Conservation (phyloP, 2,113 vertebrate genomes). For the Oxyura jamaicensis region DNA sequence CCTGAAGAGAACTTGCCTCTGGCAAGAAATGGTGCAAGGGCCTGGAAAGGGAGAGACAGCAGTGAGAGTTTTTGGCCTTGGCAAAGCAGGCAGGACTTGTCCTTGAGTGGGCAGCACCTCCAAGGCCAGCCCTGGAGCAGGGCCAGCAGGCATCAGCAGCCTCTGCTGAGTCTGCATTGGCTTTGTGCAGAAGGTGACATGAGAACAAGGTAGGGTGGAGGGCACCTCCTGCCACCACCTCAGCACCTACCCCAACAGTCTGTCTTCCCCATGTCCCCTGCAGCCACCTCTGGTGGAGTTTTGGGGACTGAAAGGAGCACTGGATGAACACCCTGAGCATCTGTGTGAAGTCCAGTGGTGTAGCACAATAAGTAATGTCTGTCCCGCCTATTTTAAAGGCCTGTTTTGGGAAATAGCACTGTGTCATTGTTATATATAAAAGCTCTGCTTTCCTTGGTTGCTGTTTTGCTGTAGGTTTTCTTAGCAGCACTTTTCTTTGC, state of each 20-base stretch:
- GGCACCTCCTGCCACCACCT: background rate
- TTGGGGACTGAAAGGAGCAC: background rate
- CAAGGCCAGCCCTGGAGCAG: background rate
- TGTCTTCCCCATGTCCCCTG: background rate
- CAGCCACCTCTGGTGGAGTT: background rate
- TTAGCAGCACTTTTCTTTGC: background rate
- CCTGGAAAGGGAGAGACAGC: background rate
- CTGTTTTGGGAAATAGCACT: background rate
- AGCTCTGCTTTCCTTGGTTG: background rate
- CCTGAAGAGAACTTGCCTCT: background rate
- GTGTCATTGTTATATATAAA: background rate
- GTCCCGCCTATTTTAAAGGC: background rate
- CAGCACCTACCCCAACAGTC: background rate
- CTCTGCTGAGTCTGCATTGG: background rate
- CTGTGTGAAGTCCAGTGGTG: accelerated
- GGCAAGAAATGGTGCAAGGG: background rate
- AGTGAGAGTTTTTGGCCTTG: background rate
- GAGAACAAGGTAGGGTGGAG: background rate
- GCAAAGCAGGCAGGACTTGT: background rate
- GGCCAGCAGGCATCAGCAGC: conserved; percentile 15
- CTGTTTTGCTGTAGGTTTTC: background rate
- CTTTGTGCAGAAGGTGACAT: background rate
- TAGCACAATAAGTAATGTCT: background rate
- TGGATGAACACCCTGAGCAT: background rate
- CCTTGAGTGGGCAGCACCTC: background rate